Conservation (phyloP, 1,140 invertebrate genomes). For the Agrilus planipennis region DNA sequence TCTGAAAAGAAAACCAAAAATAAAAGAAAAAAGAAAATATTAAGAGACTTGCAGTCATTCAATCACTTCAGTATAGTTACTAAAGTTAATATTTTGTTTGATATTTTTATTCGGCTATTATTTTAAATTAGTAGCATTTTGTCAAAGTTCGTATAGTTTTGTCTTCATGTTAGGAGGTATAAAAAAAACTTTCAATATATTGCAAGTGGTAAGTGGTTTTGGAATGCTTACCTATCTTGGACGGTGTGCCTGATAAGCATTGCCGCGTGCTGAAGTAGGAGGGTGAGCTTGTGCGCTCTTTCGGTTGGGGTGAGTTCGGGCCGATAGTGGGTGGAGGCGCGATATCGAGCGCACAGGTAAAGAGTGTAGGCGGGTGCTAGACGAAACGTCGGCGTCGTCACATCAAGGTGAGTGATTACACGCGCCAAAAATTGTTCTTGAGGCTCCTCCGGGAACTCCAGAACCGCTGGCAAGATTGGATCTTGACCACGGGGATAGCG, state of each 20-base stretch:
- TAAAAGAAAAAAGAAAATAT: too few species aligned
- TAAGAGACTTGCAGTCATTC: too few species aligned
- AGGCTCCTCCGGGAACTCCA: conserved; percentile 89
- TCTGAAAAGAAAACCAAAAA: too few species aligned
- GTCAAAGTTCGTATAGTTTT: too few species aligned
- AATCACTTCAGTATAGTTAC: too few species aligned
- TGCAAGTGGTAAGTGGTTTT: too few species aligned
- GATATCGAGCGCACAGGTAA: conserved; percentile 83
- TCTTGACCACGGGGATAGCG: conserved; percentile 55
- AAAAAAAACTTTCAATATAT: too few species aligned
- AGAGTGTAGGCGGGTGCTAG: conserved; percentile 90
- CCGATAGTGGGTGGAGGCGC: conserved; percentile 85
- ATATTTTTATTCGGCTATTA: too few species aligned
- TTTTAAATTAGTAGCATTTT: too few species aligned
- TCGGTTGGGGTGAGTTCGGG: conserved; percentile 85
- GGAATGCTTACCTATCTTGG: too few species aligned
- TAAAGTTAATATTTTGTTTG: too few species aligned
- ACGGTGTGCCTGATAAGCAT: conserved; percentile 23
- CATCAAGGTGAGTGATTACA: conserved; percentile 79
- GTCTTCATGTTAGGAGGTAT: too few species aligned
- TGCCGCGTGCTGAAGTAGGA: conserved; percentile 80
- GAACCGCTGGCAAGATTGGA: conserved; percentile 82
- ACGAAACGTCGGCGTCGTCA: conserved; percentile 70
- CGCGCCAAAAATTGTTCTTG: conserved; percentile 83
- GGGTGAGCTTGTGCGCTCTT: conserved; percentile 76